These are phyloP conservation scores for Seriola dumerili DNA, from an alignment of 2,113 vertebrate species.

Conservation along the genomic window DNA sequence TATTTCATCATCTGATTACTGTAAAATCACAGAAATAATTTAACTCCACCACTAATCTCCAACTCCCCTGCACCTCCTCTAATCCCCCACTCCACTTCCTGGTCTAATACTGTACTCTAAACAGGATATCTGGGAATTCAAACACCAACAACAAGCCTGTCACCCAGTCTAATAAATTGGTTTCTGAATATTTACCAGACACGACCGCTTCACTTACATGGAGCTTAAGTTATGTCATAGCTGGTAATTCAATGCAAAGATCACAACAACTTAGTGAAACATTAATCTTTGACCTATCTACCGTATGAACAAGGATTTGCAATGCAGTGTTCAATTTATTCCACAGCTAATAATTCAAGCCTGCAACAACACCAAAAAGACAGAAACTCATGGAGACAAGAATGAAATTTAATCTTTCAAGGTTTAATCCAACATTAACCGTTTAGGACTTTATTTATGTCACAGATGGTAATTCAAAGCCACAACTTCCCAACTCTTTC, in stretches of 20 bases:
- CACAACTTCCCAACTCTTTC: conserved; percentile 34
- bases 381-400: conserved; percentile 19
- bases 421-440: conserved; percentile 28
- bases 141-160: conserved; percentile 55
- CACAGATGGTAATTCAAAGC: conserved; percentile 48
- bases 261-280: conserved; percentile 54
- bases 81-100: conserved; percentile 33
- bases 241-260: conserved; percentile 49
- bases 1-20: not conserved
- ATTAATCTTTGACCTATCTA: conserved; percentile 65
- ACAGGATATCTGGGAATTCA: conserved; percentile 56
- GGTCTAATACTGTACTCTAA: conserved; percentile 39
- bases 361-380: conserved; percentile 33
- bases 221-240: conserved; percentile 54
- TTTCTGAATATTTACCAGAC: conserved; percentile 59
- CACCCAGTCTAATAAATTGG: conserved; percentile 53
- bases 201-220: conserved; percentile 42
- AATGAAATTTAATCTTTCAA: conserved; percentile 27
- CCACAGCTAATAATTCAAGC: conserved; percentile 46
- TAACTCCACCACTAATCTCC: conserved; percentile 16
- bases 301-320: conserved; percentile 42
- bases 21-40: conserved; percentile 8
- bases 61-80: not conserved
- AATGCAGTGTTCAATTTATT: conserved; percentile 42
- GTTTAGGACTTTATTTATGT: conserved; percentile 41